Conservation (phyloP, 1,140 invertebrate species). For the Adoxophyes honmai region DNA sequence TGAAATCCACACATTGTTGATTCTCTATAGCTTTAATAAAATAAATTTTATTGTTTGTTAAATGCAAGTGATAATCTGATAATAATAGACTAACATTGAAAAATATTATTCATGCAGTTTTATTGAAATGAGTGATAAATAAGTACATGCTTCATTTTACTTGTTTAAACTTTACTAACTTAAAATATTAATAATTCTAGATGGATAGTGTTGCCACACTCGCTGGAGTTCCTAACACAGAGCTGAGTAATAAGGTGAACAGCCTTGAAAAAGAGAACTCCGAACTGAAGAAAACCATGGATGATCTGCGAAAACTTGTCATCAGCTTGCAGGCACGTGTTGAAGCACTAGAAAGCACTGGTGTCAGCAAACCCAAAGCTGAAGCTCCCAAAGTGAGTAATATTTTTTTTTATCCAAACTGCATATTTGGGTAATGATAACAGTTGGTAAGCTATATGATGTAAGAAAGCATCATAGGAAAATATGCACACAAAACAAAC, state of each 20-base stretch:
- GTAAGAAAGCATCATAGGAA: too few species aligned
- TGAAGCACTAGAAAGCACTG: slow-evolving; percentile 43
- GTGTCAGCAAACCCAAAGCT: slow-evolving; percentile 24
- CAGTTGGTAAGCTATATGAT: too few species aligned
- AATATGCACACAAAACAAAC: too few species aligned
- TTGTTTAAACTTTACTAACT: background rate
- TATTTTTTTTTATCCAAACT: slow-evolving; percentile 19
- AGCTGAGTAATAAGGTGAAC: slow-evolving; percentile 66
- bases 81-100: background rate
- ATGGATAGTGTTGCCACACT: slow-evolving; percentile 76
- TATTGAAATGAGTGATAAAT: too few species aligned
- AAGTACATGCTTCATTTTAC: too few species aligned
- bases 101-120: background rate
- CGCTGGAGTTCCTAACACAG: slow-evolving; percentile 65
- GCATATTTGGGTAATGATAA: too few species aligned
- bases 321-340: slow-evolving; percentile 62
- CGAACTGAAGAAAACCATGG: slow-evolving; percentile 61
- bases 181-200: slow-evolving; percentile 40
- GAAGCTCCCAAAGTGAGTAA: slow-evolving; percentile 39
- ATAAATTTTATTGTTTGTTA: background rate
- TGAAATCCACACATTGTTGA: slow-evolving; percentile 30
- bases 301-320: slow-evolving; percentile 60
- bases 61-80: too few species aligned
- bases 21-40: background rate
- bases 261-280: slow-evolving; percentile 70